Evolutionary conservation across 2,888 invertebrate genomes (phyloP), one percentile per base, ranked within the genome.

Genomic region (Morpho achilles): DNA sequence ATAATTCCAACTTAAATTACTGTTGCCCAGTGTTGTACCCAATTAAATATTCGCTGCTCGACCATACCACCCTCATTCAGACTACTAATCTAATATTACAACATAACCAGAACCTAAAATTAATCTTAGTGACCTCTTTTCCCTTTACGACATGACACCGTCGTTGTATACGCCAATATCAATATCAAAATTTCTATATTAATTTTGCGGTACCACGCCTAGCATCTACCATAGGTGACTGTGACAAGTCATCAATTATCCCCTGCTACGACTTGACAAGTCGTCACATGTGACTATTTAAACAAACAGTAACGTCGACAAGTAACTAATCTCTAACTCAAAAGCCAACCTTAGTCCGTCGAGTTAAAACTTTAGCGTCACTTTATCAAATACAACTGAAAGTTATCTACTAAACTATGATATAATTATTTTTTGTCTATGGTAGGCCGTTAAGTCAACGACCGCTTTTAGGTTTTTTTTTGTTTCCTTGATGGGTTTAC

Each of bases 181-280:
- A 61, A 58, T 61, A 45, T 32, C 9, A 56, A 50, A 42, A 54
- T 48, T 16, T 50, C 57, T 57, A 57, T 44, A 52, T 49, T 52
- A 32, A 61, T 50, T 59, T 55, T 39, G 32, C 58, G 51, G 46
- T 57, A 48, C 56, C 56, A 46, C 62, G 55, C 59, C 60, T 62
- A 54, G 48, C 46, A 60, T 65, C 66, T 59, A 61, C 62, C 59
- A 60, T 62, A 63, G 61, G 61, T 66, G 63, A 61, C 74, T 64
- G 48, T 60, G 58, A 55, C 75, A 67, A 70, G 72, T 75, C 79
- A 82, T 83, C 72, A 79, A 83, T 83, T 82, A 84, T 82, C 80
- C 73, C 81, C 82, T 75, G 69, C 78, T 65, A 64, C 59, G 79
- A 70, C 64, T 62, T 77, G 81, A 78, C 79, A 75, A 67, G 61